These are phyloP conservation scores for Heliconius sara DNA, from an alignment of 2,888 invertebrate genomes.

Conservation along the genomic window DNA sequence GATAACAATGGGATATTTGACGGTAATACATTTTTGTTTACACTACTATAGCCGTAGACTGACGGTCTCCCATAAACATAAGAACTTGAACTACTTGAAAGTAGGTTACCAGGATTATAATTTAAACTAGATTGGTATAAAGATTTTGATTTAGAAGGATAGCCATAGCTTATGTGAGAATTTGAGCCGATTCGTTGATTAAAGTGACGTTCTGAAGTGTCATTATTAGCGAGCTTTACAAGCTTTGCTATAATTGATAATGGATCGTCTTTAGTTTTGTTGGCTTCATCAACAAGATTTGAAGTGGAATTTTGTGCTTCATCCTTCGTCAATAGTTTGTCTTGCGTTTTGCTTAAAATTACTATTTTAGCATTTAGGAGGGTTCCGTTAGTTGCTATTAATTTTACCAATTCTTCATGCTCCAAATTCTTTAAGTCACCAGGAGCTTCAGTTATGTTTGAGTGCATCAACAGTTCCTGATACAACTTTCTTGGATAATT, in stretches of 20 bases:
- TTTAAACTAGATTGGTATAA: not conserved
- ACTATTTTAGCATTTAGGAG: conserved; percentile 62
- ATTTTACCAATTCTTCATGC: conserved; percentile 58
- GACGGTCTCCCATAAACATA: conserved; percentile 4
- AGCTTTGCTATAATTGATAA: not conserved
- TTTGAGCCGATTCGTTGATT: not conserved
- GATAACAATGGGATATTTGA: not conserved
- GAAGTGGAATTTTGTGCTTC: conserved; percentile 45
- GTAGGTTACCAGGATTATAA: conserved; percentile 1
- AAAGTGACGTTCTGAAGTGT: not conserved
- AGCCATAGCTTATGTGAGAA: not conserved
- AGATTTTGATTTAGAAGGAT: conserved; percentile 1
- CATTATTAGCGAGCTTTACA: not conserved
- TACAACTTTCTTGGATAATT: conserved; percentile 56
- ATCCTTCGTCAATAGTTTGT: conserved; percentile 54
- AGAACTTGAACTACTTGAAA: not conserved
- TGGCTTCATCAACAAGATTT: not conserved
- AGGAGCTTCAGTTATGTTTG: conserved; percentile 51
- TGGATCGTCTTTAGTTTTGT: not conserved
- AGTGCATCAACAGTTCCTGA: conserved; percentile 54
- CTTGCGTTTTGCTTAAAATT: conserved; percentile 45
- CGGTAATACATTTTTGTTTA: not conserved
- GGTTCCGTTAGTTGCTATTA: conserved; percentile 58
- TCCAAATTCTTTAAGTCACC: conserved; percentile 57
- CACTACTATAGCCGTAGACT: not conserved